These are phyloP conservation scores for Bombylius major DNA, from an alignment of 2,888 invertebrate genomes.

Conservation along the genomic window DNA sequence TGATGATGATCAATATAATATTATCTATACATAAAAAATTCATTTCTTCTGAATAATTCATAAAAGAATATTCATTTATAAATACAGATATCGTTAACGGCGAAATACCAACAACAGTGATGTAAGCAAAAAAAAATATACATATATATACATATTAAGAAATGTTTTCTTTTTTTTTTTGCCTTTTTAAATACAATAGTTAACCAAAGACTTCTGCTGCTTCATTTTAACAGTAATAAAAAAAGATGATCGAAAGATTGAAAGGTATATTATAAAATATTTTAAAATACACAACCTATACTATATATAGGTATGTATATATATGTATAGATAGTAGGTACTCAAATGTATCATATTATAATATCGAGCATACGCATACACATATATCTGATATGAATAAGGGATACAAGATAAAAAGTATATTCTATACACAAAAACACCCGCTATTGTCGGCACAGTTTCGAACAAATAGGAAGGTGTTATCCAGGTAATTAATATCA, in stretches of 20 bases:
- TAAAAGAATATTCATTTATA: background rate
- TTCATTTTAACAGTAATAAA: background rate
- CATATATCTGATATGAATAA: no score
- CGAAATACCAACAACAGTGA: background rate
- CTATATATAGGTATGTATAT: no score
- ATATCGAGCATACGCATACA: no score
- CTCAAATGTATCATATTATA: no score
- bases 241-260: background rate
- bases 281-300: no score
- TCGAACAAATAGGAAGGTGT: slow-evolving; percentile 7
- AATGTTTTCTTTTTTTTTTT: no score
- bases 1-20: background rate
- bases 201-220: background rate
- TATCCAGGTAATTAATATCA: slow-evolving; percentile 4
- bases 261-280: no score
- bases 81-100: background rate
- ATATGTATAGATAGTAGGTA: no score
- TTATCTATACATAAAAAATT: no score
- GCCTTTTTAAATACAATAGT: no score
- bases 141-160: no score
- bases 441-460: slow-evolving; percentile 5
- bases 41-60: slow-evolving; percentile 1
- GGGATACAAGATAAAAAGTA: background rate
- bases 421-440: slow-evolving; percentile 1
- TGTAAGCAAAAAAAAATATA: no score